Conservation (phyloP, 2,797 vertebrate species). For the Halcyon leucocephala region DNA sequence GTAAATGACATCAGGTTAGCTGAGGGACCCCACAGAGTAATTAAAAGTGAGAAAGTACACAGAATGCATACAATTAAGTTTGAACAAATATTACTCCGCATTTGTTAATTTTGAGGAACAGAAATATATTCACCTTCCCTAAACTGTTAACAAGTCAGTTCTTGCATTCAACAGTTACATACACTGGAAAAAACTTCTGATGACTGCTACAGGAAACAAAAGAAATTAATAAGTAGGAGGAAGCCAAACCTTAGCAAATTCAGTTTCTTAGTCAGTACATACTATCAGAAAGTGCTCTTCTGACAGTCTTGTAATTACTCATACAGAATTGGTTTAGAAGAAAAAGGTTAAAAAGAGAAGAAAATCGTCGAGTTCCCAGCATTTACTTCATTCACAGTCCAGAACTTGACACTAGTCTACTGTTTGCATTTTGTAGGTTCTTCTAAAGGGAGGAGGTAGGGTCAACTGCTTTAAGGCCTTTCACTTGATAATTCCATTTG, state of each 20-base stretch:
- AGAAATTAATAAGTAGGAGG: neutral
- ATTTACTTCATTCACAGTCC: neutral
- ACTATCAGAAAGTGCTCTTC: neutral
- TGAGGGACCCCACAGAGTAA: neutral
- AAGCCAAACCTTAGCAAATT: neutral
- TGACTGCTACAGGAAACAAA: neutral
- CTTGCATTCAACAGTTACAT: neutral
- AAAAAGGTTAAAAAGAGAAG: neutral
- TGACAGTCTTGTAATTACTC: neutral
- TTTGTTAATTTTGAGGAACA: neutral
- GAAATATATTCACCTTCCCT: neutral
- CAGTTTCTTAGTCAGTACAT: neutral
- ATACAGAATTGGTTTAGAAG: neutral
- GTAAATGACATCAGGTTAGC: neutral
- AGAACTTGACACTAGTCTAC: neutral
- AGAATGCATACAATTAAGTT: neutral
- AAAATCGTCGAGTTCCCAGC: neutral
- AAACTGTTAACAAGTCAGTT: neutral
- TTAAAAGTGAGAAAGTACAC: neutral
- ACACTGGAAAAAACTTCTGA: neutral
- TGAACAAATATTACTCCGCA: neutral
- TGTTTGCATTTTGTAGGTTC: neutral
- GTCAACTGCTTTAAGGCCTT: neutral
- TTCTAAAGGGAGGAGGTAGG: neutral
- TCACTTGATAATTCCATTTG: neutral